Base-by-base conservation (phyloP, 2,113 vertebrate genomes). In the Sakesphorus luctuosus region DNA sequence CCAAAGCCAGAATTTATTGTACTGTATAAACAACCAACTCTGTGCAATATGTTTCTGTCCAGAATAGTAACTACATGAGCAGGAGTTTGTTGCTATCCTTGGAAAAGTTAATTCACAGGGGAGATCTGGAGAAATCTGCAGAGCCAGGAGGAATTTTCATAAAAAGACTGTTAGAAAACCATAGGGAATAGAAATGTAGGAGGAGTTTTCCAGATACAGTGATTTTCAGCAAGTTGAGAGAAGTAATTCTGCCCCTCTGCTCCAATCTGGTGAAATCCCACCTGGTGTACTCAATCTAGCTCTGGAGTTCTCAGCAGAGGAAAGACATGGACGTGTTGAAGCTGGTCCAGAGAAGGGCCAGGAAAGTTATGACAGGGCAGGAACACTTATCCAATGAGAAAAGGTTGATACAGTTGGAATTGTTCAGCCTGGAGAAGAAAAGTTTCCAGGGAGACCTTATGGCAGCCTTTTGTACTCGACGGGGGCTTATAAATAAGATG, bases 391-490 rank as follows among this genome's bases (percentile, higher is more conserved):
- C 10, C 19, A 75, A 0, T 50, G 6, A 71, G 14, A 55, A 62
- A 63, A 71, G 15, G n/a, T 18, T 47, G 47, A 55, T 18, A 38
- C n/a, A 78, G 52, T 13, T 66, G 21, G 18, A 25, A 2, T 36
- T 81, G n/a, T 76, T 91, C 6, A 94, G 25, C 7, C 46, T 62
- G 26, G 25, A 79, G 53, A 75, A 71, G 14, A 89, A 21, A 61
- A 55, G 33, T 46, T 55, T 92, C 3, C 1, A 0, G 15, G 29
- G 8, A 76, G 17, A 71, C 1, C 1, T 36, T 61, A 8, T 6
- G 29, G 66, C 11, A 3, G 24, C 20, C 9, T 87, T 52, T 49
- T 52, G 1, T 47, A 31, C 12, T n/a, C 56, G 38, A 62, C 84
- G 17, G 19, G 4, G 6, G 13, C 19, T 43, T 53, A 4, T 8